Percentiles rank a stretch among this genome's conserved stretches.
Conservation (phyloP, 1,140 invertebrate species). For the Coelopa frigida region DNA sequence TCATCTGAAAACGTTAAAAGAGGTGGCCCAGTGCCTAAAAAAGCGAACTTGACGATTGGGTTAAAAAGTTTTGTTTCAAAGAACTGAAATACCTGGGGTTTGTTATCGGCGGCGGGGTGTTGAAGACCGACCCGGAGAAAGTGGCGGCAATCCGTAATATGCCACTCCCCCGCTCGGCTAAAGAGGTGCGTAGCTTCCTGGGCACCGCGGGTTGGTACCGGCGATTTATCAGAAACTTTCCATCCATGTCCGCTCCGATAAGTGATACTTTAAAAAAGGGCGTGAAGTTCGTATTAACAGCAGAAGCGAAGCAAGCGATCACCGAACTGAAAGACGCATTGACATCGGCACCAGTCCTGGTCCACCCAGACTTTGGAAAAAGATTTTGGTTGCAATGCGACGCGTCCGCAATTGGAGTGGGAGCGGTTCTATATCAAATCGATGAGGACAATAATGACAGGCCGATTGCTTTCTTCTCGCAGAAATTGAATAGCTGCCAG, state of each 20-base stretch:
- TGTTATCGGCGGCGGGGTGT: conserved; percentile 11
- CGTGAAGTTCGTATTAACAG: conserved; percentile 17
- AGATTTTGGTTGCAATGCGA: conserved; percentile 18
- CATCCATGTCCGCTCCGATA: conserved; percentile 11
- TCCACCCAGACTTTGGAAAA: conserved; percentile 31
- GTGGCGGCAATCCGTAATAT: background rate
- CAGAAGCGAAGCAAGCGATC: conserved; percentile 30
- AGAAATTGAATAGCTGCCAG: conserved; percentile 27
- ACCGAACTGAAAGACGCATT: conserved; percentile 23
- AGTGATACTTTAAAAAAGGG: conserved; percentile 15
- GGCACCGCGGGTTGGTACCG: conserved; percentile 3
- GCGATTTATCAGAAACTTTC: conserved; percentile 1
- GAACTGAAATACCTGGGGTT: conserved; percentile 16
- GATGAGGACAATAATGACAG: conserved; percentile 17
- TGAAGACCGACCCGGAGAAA: conserved; percentile 1
- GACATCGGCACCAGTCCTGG: conserved; percentile 31
- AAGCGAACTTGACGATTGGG: conserved; percentile 45
- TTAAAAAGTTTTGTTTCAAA: conserved; percentile 37
- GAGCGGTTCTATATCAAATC: conserved; percentile 18
- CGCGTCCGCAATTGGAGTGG: conserved; percentile 21
- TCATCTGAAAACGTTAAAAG: conserved; percentile 37
- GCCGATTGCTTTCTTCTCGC: conserved; percentile 35
- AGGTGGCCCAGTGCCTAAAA: conserved; percentile 36
- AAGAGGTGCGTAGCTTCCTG: background rate
- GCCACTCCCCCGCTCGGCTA: background rate